phyloP scores from a whole-genome alignment of 2,888 invertebrate species.

The Hypena proboscidalis region DNA sequence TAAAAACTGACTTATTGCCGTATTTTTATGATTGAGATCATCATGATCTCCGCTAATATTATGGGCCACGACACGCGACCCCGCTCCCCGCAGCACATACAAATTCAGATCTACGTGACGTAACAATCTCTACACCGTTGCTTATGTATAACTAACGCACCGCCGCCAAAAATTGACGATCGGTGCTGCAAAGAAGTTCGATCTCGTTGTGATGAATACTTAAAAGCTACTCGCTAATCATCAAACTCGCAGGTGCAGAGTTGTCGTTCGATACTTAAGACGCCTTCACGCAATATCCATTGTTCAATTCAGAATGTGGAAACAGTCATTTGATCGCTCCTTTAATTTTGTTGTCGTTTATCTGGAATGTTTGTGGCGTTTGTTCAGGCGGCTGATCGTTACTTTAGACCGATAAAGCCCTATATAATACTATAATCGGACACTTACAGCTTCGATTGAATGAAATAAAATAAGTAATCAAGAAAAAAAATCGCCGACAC shows the following conservation, averaged over 20 bases:
- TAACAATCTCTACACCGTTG: slow-evolving; percentile 29
- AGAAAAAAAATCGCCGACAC: slow-evolving; percentile 21
- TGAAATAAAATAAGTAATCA: slow-evolving; percentile 14
- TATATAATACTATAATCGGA: slow-evolving; percentile 47
- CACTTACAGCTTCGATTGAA: slow-evolving; percentile 52
- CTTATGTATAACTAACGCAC: slow-evolving; percentile 19
- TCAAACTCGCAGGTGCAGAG: slow-evolving; percentile 24
- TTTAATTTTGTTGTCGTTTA: slow-evolving; percentile 50
- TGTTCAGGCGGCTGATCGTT: slow-evolving; percentile 60
- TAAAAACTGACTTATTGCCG: slow-evolving; percentile 42
- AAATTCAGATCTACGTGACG: slow-evolving; percentile 66
- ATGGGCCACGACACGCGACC: slow-evolving; percentile 16
- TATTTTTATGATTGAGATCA: slow-evolving; percentile 38
- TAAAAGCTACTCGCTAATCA: slow-evolving; percentile 9
- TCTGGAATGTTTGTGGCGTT: slow-evolving; percentile 74
- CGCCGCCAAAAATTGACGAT: neutral
- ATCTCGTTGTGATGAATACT: slow-evolving; percentile 1
- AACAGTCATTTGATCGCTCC: slow-evolving; percentile 43
- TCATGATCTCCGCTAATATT: slow-evolving; percentile 24
- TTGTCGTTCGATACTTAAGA: slow-evolving; percentile 23
- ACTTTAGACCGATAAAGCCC: slow-evolving; percentile 45
- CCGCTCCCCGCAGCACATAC: slow-evolving; percentile 32
- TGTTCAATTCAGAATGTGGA: slow-evolving; percentile 33
- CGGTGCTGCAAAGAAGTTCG: neutral
- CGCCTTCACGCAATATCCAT: slow-evolving; percentile 21